phyloP scores from a whole-genome alignment of 2,888 invertebrate genomes.

The Philonicus albiceps region DNA sequence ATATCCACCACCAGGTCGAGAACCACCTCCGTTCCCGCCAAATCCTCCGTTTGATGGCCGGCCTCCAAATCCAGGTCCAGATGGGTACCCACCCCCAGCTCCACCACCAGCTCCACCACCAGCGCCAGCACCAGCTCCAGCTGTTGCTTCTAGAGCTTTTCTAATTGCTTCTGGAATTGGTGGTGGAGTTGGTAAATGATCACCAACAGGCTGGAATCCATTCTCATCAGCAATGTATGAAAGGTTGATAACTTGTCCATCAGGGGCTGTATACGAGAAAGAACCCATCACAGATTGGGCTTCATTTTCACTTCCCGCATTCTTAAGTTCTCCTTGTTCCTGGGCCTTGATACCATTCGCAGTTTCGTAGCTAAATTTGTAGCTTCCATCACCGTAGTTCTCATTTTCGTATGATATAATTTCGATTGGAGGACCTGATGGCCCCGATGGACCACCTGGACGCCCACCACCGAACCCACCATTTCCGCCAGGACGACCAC shows the following conservation, averaged over 20 bases:
- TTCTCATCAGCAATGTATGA: conserved; percentile 73
- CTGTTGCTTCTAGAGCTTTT: conserved; percentile 66
- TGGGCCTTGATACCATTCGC: conserved; percentile 71
- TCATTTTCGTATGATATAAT: conserved; percentile 68
- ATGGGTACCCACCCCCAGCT: conserved; percentile 55
- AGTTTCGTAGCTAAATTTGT: conserved; percentile 70
- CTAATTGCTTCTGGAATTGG: conserved; percentile 73
- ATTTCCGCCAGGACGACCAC: conserved; percentile 54
- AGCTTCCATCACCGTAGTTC: conserved; percentile 69
- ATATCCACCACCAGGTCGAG: conserved; percentile 50
- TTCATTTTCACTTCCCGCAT: conserved; percentile 67
- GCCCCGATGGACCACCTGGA: conserved; percentile 54
- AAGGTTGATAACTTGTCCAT: conserved; percentile 69
- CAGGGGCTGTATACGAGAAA: conserved; percentile 72
- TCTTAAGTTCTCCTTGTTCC: conserved; percentile 70
- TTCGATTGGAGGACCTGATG: conserved; percentile 64
- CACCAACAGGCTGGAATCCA: conserved; percentile 69
- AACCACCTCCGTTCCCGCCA: conserved; percentile 51
- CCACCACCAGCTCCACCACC: conserved; percentile 52
- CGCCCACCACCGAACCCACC: conserved; percentile 50
- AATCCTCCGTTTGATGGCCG: conserved; percentile 48
- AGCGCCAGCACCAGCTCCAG: conserved; percentile 59
- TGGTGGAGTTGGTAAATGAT: conserved; percentile 70
- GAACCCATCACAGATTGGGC: conserved; percentile 69
- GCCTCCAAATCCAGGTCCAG: conserved; percentile 50